phyloP scores from a whole-genome alignment of 2,888 invertebrate species.

The Netelia inedita region DNA sequence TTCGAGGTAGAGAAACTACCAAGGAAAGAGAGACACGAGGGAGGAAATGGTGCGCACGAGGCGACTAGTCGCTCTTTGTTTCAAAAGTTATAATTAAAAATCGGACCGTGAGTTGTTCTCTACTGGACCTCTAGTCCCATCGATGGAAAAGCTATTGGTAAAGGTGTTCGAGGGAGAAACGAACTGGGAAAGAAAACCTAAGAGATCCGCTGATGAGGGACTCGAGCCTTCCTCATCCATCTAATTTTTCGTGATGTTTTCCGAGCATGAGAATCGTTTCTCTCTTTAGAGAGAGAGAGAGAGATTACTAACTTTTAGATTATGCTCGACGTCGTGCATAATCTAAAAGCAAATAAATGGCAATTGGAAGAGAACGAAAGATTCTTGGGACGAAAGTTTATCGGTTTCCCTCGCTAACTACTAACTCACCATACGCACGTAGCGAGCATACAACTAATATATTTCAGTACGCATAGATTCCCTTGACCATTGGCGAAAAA shows the following conservation, averaged over 20 bases:
- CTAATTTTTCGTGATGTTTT: slow-evolving; percentile 64
- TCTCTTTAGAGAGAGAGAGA: too few species aligned
- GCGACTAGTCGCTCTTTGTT: slow-evolving; percentile 76
- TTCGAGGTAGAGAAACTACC: slow-evolving; percentile 12
- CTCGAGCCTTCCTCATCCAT: slow-evolving; percentile 75
- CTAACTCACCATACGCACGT: background rate
- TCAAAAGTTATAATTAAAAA: slow-evolving; percentile 81
- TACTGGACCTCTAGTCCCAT: slow-evolving; percentile 55
- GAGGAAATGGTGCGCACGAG: slow-evolving; percentile 61
- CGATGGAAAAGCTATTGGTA: slow-evolving; percentile 37
- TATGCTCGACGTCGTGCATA: slow-evolving; percentile 57
- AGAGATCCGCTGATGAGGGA: slow-evolving; percentile 66
- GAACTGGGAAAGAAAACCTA: slow-evolving; percentile 66
- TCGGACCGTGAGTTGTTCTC: slow-evolving; percentile 61
- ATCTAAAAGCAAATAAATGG: slow-evolving; percentile 52
- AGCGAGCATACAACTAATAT: background rate
- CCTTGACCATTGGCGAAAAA: background rate
- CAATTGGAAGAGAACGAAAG: background rate
- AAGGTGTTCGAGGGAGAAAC: background rate
- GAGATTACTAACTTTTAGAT: too few species aligned
- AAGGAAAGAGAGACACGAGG: background rate
- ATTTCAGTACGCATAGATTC: slow-evolving; percentile 4
- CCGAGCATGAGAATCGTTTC: background rate
- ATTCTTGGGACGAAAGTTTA: slow-evolving; percentile 48
- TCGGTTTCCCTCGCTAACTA: slow-evolving; percentile 13